Conservation (phyloP, 64 coral and sea anemone genomes). For the Stichodactyla mertensii region DNA sequence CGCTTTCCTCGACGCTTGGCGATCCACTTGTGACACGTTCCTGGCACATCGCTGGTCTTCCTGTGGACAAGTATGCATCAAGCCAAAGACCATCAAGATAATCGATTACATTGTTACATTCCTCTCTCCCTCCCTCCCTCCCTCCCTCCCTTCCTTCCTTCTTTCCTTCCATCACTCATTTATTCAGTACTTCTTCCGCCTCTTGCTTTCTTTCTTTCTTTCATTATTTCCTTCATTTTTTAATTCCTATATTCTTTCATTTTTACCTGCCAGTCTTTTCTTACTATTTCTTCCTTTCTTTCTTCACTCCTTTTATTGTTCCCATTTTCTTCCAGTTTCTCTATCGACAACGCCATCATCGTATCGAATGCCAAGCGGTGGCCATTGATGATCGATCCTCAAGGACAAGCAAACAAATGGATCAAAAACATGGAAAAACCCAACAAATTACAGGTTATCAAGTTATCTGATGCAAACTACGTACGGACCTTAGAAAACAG, state of each 20-base stretch:
- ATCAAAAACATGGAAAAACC: slow-evolving; percentile 99
- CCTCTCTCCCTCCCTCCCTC: background rate
- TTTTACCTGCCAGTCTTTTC: background rate
- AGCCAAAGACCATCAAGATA: background rate
- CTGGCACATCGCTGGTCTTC: slow-evolving; percentile 95
- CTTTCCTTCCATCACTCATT: background rate
- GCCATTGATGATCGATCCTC: slow-evolving; percentile 95
- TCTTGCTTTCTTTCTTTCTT: background rate
- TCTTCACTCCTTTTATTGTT: background rate
- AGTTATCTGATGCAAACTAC: slow-evolving; percentile 90
- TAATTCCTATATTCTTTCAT: background rate
- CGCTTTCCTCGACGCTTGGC: slow-evolving; percentile 74
- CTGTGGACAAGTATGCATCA: slow-evolving; percentile 86
- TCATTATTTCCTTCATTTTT: background rate
- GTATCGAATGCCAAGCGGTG: slow-evolving; percentile 87
- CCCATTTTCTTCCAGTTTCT: slow-evolving; percentile 57
- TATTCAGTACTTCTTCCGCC: background rate
- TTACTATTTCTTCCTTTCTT: background rate
- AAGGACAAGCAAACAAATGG: slow-evolving; percentile 98
- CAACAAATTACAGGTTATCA: slow-evolving; percentile 92
- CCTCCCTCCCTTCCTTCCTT: background rate
- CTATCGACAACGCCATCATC: slow-evolving; percentile 94
- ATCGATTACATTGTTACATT: background rate
- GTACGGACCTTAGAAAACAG: slow-evolving; percentile 83
- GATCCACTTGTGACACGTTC: slow-evolving; percentile 83